These are phyloP conservation scores for Bombus terrestris DNA, from an alignment of 1,140 invertebrate genomes.

Conservation along the genomic window DNA sequence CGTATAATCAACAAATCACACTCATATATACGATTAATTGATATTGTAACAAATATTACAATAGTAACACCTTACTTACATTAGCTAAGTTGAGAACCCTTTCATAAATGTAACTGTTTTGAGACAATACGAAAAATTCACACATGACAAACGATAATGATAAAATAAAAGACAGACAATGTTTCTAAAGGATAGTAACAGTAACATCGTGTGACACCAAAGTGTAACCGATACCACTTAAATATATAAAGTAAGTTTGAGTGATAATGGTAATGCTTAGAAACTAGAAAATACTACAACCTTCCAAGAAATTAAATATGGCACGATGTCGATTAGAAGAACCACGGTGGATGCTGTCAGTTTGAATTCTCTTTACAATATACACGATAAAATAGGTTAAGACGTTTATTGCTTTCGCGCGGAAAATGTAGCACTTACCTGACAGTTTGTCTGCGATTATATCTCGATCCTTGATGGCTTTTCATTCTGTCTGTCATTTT, in stretches of 20 bases:
- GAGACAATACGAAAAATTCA: neutral
- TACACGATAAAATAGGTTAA: conserved; percentile 36
- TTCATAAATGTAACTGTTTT: neutral
- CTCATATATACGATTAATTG: neutral
- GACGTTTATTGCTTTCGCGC: conserved; percentile 10
- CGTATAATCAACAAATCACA: neutral
- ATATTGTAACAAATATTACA: neutral
- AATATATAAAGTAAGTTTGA: neutral
- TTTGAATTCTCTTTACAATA: conserved; percentile 24
- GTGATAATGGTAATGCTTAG: neutral
- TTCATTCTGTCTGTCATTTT: conserved; percentile 15
- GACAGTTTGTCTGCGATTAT: conserved; percentile 2
- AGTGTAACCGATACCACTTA: neutral
- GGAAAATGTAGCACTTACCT: conserved; percentile 20
- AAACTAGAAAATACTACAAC: neutral
- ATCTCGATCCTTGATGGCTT: neutral
- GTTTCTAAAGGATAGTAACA: neutral
- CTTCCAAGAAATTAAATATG: neutral
- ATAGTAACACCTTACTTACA: too few relatives aligned
- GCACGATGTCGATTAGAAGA: neutral
- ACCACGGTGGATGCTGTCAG: neutral
- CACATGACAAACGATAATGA: too few relatives aligned
- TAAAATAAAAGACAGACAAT: neutral
- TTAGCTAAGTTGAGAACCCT: neutral
- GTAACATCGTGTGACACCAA: neutral